Percentiles rank a stretch among this genome's conserved stretches.
Conservation (phyloP, 1,140 invertebrate species). For the Cylas formicarius region DNA sequence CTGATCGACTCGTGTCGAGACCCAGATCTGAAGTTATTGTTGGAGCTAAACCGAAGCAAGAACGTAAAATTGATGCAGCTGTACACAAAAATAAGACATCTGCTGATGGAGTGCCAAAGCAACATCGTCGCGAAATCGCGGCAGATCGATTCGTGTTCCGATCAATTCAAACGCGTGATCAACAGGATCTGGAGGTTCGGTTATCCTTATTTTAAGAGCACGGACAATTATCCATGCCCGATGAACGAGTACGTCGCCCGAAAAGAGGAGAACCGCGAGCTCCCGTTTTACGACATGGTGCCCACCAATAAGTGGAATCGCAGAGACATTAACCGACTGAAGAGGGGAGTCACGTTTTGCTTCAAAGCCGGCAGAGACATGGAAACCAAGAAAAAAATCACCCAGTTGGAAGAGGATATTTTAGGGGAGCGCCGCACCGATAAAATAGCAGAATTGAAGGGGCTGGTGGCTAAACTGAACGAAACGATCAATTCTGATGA, state of each 20-base stretch:
- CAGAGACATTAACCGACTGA: constrained; percentile 16
- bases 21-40: constrained; percentile 21
- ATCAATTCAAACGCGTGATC: constrained; percentile 1
- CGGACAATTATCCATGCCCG: constrained; percentile 27
- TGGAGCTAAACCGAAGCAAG: constrained; percentile 26
- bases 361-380: constrained; percentile 7
- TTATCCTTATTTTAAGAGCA: constrained; percentile 38
- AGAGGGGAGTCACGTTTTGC: constrained; percentile 18
- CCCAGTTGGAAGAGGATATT: no score
- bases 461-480: constrained; percentile 13
- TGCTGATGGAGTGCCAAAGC: constrained; percentile 21
- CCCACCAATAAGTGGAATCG: constrained; percentile 22
- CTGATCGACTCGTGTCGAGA: constrained; percentile 24
- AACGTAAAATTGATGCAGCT: constrained; percentile 25
- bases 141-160: constrained; percentile 11
- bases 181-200: constrained; percentile 27
- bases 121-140: constrained; percentile 18
- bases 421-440: constrained; percentile 4
- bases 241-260: constrained; percentile 29
- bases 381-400: constrained; percentile 16
- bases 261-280: constrained; percentile 29
- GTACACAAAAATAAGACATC: constrained; percentile 26
- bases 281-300: constrained; percentile 26
- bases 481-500: constrained; percentile 10
- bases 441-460: constrained; percentile 8